These are phyloP conservation scores for Xenentodon cancila DNA, from an alignment of 2,797 vertebrate genomes.

Conservation along the genomic window DNA sequence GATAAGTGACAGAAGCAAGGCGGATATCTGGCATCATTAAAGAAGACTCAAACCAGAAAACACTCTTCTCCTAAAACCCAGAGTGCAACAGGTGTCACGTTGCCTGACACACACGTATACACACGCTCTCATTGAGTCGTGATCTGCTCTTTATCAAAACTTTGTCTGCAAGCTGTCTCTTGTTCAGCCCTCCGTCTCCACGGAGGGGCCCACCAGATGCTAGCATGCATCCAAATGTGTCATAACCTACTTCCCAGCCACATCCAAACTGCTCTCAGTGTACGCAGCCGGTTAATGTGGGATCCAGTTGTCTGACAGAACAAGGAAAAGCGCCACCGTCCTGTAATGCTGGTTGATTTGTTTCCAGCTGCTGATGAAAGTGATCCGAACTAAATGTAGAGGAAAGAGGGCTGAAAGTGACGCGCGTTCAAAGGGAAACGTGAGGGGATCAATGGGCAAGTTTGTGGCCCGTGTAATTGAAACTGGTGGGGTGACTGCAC, in stretches of 20 bases:
- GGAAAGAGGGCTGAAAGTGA: constrained; percentile 41
- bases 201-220: constrained; percentile 46
- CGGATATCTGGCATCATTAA: not conserved
- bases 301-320: constrained; percentile 54
- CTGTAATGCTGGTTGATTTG: not conserved
- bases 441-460: constrained; percentile 65
- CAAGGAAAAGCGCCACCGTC: not conserved
- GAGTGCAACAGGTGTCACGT: constrained; percentile 60
- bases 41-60: constrained; percentile 24
- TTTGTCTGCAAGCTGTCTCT: constrained; percentile 52
- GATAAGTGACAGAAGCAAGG: constrained; percentile 21
- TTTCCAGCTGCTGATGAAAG: constrained; percentile 61
- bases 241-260: constrained; percentile 65
- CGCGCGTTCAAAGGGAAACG: constrained; percentile 49
- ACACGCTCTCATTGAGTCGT: constrained; percentile 1
- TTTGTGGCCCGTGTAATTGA: constrained; percentile 75
- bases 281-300: constrained; percentile 42
- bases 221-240: constrained; percentile 67
- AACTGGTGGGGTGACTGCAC: constrained; percentile 51
- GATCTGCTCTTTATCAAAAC: constrained; percentile 52
- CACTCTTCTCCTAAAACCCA: constrained; percentile 36
- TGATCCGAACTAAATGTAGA: constrained; percentile 36
- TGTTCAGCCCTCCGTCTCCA: constrained; percentile 43
- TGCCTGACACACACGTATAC: constrained; percentile 10
- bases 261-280: constrained; percentile 40